Evolutionary conservation across 2,888 invertebrate genomes (phyloP).

Genomic region (Palloptera scutellata): DNA sequence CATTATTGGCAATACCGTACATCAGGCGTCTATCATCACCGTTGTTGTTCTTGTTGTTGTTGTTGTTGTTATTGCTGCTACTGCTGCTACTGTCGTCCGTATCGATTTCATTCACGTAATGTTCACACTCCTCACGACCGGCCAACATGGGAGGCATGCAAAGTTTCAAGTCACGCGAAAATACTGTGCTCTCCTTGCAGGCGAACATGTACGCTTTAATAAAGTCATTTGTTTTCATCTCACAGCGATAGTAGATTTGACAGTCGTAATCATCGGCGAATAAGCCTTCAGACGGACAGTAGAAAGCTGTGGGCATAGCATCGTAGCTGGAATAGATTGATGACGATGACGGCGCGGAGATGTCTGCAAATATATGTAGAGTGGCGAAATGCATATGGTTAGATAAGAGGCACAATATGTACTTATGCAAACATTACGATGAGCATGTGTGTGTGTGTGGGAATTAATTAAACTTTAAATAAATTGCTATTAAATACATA

Average conservation of each 20-base stretch:
- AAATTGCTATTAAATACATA: too few relatives aligned
- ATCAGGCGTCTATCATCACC: constrained; percentile 41
- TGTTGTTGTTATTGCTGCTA: constrained; percentile 30
- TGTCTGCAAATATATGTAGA: constrained; percentile 46
- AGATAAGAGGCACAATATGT: not conserved
- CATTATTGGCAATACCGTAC: constrained; percentile 42
- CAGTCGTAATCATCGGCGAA: constrained; percentile 78
- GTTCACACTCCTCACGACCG: constrained; percentile 73
- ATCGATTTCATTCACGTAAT: constrained; percentile 61
- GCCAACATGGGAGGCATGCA: constrained; percentile 78
- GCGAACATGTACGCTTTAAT: constrained; percentile 72
- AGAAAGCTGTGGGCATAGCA: constrained; percentile 55
- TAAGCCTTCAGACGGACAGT: constrained; percentile 75
- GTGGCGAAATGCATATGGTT: not conserved
- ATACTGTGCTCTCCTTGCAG: constrained; percentile 80
- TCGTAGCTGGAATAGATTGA: constrained; percentile 26
- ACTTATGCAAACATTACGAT: not conserved
- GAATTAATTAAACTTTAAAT: too few relatives aligned
- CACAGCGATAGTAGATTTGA: constrained; percentile 78
- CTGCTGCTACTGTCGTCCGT: constrained; percentile 39
- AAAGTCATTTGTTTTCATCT: constrained; percentile 67
- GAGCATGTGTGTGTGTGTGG: constrained; percentile 43
- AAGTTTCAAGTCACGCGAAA: constrained; percentile 72
- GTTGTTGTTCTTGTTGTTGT: constrained; percentile 38
- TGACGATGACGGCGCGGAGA: constrained; percentile 39